These are phyloP conservation scores for Myripristis jacobus DNA, from an alignment of 2,797 vertebrate species.

Conservation along the genomic window DNA sequence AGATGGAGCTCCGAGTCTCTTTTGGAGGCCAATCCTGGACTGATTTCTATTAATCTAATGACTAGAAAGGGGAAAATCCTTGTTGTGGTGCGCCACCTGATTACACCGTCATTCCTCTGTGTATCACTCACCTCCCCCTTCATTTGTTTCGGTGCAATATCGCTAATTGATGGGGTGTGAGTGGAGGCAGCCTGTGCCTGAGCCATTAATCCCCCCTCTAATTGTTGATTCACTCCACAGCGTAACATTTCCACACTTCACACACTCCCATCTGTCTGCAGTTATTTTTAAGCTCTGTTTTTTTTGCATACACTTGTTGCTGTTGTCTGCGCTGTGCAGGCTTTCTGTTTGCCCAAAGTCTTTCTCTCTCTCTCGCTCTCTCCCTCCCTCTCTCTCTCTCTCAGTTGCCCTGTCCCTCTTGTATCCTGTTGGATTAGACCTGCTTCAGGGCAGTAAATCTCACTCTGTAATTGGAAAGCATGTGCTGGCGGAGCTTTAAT, in stretches of 20 bases:
- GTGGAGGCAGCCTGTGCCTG: conserved; percentile 8
- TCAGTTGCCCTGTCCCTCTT: conserved; percentile 26
- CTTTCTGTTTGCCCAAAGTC: too few relatives aligned
- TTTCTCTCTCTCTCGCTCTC: conserved; percentile 3
- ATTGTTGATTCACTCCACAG: neutral
- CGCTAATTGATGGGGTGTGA: neutral
- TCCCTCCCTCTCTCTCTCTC: conserved; percentile 14
- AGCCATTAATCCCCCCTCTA: neutral
- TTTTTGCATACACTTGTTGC: conserved; percentile 22
- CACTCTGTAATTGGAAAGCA: conserved; percentile 80
- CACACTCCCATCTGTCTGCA: neutral
- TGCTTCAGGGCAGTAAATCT: conserved; percentile 76
- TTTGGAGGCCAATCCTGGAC: conserved; percentile 33
- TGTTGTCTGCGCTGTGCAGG: conserved; percentile 15
- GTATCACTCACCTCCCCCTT: conserved; percentile 24
- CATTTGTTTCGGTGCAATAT: neutral
- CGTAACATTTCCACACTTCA: conserved; percentile 37
- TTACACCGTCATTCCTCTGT: neutral
- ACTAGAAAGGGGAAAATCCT: conserved; percentile 36
- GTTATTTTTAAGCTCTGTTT: neutral
- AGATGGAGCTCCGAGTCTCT: too few relatives aligned
- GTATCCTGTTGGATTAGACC: conserved; percentile 77
- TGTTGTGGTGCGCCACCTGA: conserved; percentile 2
- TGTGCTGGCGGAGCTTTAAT: conserved; percentile 81
- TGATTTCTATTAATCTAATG: conserved; percentile 45